A percentile compares a stretch with the other conserved stretches of the same genome.
phyloP scores from a whole-genome alignment of 2,888 invertebrate genomes.

The Napeogenes sylphis region DNA sequence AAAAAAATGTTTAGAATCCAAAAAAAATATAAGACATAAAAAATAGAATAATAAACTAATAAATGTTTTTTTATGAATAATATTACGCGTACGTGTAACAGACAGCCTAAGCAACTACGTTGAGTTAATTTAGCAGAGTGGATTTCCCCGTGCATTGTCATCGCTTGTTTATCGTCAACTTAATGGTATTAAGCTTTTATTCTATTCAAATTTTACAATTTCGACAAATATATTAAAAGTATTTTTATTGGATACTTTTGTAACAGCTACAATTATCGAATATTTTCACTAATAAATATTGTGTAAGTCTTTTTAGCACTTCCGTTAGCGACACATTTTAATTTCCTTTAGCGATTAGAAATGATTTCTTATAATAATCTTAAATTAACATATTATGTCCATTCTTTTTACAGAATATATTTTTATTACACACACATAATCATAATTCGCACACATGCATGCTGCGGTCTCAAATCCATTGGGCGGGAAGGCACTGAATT shows the following conservation, averaged over 20 bases:
- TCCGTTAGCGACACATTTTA: conserved; percentile 17
- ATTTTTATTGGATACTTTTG: background rate
- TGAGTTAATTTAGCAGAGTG: conserved; percentile 76
- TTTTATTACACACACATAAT: background rate
- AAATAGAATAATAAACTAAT: no score
- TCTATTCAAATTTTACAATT: conserved; percentile 30
- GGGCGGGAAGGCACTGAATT: conserved; percentile 24
- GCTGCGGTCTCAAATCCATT: conserved; percentile 1
- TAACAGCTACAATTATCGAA: background rate
- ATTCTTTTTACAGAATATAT: background rate
- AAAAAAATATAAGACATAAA: no score
- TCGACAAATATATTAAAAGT: background rate
- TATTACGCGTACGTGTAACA: conserved; percentile 41
- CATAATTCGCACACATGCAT: conserved; percentile 1
- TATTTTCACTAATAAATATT: background rate
- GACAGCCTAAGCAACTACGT: conserved; percentile 51
- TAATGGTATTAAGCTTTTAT: conserved; percentile 76
- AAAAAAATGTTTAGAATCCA: no score
- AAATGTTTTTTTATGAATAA: background rate
- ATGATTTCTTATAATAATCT: conserved; percentile 16
- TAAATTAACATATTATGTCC: conserved; percentile 10
- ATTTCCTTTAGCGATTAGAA: conserved; percentile 25
- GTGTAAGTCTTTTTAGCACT: no score
- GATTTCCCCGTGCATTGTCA: conserved; percentile 71
- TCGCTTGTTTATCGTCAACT: conserved; percentile 72